Conservation (phyloP, 1,140 invertebrate species). For the Xylocopa sonorina region DNA sequence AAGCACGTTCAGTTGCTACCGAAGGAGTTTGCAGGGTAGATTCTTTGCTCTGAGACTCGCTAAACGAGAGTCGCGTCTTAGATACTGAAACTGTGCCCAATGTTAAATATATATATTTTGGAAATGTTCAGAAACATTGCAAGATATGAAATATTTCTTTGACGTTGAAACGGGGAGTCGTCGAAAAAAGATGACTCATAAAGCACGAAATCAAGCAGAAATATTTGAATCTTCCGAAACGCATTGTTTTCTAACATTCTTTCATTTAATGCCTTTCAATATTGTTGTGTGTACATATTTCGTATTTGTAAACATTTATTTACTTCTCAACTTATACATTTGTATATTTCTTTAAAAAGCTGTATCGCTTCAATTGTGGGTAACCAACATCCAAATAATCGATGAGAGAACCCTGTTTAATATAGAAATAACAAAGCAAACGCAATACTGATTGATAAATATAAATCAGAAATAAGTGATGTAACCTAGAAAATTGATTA, state of each 20-base stretch:
- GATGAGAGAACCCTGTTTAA: too few relatives aligned
- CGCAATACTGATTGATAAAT: too few relatives aligned
- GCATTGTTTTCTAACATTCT: neutral
- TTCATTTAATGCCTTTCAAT: neutral
- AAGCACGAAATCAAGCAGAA: neutral
- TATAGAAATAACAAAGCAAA: too few relatives aligned
- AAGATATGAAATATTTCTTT: neutral
- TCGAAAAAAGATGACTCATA: neutral
- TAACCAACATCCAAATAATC: too few relatives aligned
- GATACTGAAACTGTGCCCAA: slow-evolving; percentile 14
- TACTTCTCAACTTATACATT: too few relatives aligned
- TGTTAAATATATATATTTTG: neutral
- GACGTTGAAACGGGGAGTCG: neutral
- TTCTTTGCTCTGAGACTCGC: slow-evolving; percentile 23
- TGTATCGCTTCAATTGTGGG: too few relatives aligned
- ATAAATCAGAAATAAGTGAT: too few relatives aligned
- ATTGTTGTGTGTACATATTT: neutral
- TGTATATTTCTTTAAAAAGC: too few relatives aligned
- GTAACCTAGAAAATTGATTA: too few relatives aligned
- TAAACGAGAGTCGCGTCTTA: slow-evolving; percentile 17
- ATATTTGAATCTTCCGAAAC: neutral
- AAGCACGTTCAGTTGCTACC: slow-evolving; percentile 39
- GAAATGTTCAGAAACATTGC: neutral
- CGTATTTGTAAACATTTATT: too few relatives aligned
- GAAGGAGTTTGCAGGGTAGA: neutral